Conservation (phyloP, 2,113 vertebrate species). For the Melanostigma gelatinosum region DNA sequence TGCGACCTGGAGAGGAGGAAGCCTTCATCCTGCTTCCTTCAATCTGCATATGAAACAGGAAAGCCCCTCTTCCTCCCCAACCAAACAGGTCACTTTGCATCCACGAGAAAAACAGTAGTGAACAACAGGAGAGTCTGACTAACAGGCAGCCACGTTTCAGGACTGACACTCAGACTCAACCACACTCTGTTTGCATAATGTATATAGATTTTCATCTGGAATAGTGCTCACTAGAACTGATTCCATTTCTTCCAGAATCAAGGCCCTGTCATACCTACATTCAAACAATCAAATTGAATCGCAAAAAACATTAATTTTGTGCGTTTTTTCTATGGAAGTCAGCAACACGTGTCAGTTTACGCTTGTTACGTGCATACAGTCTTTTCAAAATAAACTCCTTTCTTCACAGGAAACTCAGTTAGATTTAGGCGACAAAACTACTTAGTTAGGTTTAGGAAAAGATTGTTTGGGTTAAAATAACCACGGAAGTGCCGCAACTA, state of each 20-base stretch:
- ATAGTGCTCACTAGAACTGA: not conserved
- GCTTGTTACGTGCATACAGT: no score
- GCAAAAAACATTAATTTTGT: no score
- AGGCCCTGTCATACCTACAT: not conserved
- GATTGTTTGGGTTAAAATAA: no score
- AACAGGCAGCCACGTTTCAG: conserved; percentile 11
- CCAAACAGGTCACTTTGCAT: conserved; percentile 68
- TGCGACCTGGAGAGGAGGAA: conserved; percentile 46
- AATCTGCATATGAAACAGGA: conserved; percentile 71
- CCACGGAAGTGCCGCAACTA: no score
- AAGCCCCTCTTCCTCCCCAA: conserved; percentile 30
- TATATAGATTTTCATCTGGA: not conserved
- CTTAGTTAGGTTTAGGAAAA: no score
- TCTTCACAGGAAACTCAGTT: no score
- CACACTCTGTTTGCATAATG: conserved; percentile 2
- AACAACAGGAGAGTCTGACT: conserved; percentile 20
- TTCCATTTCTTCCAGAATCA: not conserved
- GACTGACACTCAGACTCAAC: not conserved
- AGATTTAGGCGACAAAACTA: no score
- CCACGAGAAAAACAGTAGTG: conserved; percentile 23
- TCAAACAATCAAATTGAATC: not conserved
- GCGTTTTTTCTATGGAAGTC: no score
- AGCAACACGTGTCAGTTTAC: no score
- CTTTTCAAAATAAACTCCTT: no score
- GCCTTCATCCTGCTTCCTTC: conserved; percentile 46